Percentiles rank a stretch among this genome's conserved stretches.
Evolutionary conservation across 2,888 invertebrate genomes (phyloP).

Genomic region (Tenthredo livida): DNA sequence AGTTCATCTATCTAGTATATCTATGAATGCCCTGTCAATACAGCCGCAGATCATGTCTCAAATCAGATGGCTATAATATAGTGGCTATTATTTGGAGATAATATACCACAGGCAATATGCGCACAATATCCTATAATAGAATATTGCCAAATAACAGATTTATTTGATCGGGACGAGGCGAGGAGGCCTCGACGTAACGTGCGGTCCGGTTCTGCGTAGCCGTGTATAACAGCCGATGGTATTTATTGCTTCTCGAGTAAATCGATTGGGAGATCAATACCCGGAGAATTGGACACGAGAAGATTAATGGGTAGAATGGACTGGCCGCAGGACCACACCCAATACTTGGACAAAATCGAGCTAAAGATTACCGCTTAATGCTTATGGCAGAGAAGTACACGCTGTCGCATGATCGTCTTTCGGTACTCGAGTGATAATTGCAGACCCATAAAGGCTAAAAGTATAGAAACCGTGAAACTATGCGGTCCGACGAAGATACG

Average conservation of each 20-base stretch:
- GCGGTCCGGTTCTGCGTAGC: neutral
- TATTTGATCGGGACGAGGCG: neutral
- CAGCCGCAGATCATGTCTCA: neutral
- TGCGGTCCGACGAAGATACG: neutral
- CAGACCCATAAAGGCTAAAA: neutral
- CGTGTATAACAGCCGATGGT: neutral
- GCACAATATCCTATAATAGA: neutral
- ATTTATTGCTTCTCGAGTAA: neutral
- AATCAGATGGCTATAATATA: neutral
- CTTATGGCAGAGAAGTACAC: neutral
- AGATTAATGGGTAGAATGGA: constrained; percentile 46
- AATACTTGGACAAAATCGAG: neutral
- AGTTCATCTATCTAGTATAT: no score
- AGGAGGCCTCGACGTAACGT: neutral
- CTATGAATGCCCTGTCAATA: neutral
- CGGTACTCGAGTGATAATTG: neutral
- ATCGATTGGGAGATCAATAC: constrained; percentile 42
- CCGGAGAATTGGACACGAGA: constrained; percentile 32
- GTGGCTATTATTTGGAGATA: neutral
- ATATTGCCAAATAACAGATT: constrained; percentile 26
- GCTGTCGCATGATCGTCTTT: neutral
- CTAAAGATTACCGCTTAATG: constrained; percentile 34
- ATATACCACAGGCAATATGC: neutral
- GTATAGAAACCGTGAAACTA: neutral
- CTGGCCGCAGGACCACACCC: constrained; percentile 17